Percentiles rank a stretch among this genome's conserved stretches.
phyloP scores from a whole-genome alignment of 1,140 invertebrate species.

The Bombus turneri region DNA sequence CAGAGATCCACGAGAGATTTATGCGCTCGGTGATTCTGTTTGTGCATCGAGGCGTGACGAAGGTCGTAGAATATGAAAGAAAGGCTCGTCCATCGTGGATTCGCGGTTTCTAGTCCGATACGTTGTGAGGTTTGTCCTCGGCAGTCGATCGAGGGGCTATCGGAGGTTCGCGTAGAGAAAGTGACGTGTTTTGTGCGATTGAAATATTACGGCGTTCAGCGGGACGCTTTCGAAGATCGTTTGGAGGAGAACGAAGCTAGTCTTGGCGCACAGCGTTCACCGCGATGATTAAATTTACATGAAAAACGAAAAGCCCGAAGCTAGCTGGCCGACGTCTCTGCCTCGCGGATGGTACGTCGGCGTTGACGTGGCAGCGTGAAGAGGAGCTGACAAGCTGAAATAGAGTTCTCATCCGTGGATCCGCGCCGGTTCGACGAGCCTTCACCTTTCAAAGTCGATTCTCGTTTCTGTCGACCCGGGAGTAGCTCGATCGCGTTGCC shows the following conservation, averaged over 20 bases:
- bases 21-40: not conserved
- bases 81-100: not conserved
- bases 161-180: not conserved
- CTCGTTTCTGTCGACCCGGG: not conserved
- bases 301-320: conserved; percentile 23
- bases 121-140: not conserved
- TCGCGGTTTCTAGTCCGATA: not conserved
- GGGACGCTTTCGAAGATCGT: not conserved
- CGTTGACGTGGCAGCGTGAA: not conserved
- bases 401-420: conserved; percentile 29
- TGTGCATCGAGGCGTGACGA: not conserved
- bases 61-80: not conserved
- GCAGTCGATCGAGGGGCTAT: not conserved
- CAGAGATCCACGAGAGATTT: not conserved
- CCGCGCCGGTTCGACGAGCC: not conserved
- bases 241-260: not conserved
- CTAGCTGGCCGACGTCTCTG: not conserved
- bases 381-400: conserved; percentile 15
- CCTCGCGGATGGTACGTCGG: not conserved
- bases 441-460: not conserved
- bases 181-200: not conserved
- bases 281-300: conserved; percentile 38
- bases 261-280: too few species aligned
- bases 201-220: not conserved
- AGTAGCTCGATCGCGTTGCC: not conserved